Conservation (phyloP, 2,888 invertebrate species). For the Labia minor region DNA sequence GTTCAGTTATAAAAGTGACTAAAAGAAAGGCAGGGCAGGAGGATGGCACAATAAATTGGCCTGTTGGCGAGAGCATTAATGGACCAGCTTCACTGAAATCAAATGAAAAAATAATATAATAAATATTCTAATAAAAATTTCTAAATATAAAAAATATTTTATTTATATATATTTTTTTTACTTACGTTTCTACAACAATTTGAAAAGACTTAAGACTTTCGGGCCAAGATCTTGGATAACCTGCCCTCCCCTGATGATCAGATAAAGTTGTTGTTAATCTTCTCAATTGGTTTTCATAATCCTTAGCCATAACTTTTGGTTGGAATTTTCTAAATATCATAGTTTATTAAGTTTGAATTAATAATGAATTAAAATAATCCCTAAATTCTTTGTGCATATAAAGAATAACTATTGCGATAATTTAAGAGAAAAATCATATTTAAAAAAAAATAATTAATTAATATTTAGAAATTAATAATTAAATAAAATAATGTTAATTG, state of each 20-base stretch:
- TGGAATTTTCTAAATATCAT: constrained; percentile 60
- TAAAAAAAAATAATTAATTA: too few relatives aligned
- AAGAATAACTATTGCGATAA: too few relatives aligned
- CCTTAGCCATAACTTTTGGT: constrained; percentile 76
- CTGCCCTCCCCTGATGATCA: constrained; percentile 55
- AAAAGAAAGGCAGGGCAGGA: constrained; percentile 80
- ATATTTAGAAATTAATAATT: too few relatives aligned
- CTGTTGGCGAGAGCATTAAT: constrained; percentile 83
- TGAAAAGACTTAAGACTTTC: constrained; percentile 60
- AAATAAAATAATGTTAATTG: too few relatives aligned
- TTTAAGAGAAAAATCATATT: neutral
- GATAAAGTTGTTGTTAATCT: constrained; percentile 76
- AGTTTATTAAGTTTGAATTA: neutral
- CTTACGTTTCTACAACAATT: constrained; percentile 81
- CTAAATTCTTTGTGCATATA: too few relatives aligned
- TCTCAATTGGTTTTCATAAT: constrained; percentile 72
- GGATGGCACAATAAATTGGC: constrained; percentile 84
- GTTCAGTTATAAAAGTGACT: constrained; percentile 68
- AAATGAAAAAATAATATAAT: constrained; percentile 26
- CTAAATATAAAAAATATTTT: too few relatives aligned
- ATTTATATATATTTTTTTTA: neutral
- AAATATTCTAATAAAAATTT: too few relatives aligned
- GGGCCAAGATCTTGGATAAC: constrained; percentile 64
- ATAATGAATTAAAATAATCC: neutral
- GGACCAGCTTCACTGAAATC: constrained; percentile 85